These are phyloP conservation scores for Hemiscyllium ocellatum DNA, from an alignment of 2,113 vertebrate species.

Conservation along the genomic window DNA sequence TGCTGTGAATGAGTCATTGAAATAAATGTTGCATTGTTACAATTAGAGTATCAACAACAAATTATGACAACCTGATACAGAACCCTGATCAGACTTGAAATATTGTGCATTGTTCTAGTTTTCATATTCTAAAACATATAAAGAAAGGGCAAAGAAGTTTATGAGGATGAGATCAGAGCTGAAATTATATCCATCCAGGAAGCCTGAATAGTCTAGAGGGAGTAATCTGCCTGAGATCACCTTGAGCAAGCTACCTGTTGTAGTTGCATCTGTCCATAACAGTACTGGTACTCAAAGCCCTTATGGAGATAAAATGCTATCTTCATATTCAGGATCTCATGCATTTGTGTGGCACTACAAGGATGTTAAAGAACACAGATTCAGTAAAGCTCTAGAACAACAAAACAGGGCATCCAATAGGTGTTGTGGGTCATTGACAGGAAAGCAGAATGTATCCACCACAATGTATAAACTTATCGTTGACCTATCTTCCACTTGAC, in stretches of 20 bases:
- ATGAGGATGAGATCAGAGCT: not conserved
- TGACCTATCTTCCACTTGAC: not conserved
- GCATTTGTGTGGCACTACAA: not conserved
- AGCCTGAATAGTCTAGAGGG: not conserved
- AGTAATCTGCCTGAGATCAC: no score
- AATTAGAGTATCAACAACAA: not conserved
- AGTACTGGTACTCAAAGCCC: not conserved
- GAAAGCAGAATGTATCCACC: not conserved
- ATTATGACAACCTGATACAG: not conserved
- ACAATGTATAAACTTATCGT: not conserved
- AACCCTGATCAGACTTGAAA: not conserved
- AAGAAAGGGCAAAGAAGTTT: not conserved
- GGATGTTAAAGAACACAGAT: not conserved
- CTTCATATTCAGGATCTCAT: not conserved
- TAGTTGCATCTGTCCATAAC: no score
- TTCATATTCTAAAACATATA: not conserved
- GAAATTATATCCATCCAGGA: not conserved
- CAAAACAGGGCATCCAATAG: not conserved
- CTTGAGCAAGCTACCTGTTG: no score
- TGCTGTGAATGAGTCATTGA: not conserved
- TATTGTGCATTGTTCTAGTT: not conserved
- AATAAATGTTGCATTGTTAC: not conserved
- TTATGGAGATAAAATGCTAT: not conserved
- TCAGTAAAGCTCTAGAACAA: not conserved
- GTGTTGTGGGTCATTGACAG: not conserved